These are phyloP conservation scores for Centruroides sculpturatus DNA, from an alignment of 1,140 invertebrate species.

Conservation along the genomic window DNA sequence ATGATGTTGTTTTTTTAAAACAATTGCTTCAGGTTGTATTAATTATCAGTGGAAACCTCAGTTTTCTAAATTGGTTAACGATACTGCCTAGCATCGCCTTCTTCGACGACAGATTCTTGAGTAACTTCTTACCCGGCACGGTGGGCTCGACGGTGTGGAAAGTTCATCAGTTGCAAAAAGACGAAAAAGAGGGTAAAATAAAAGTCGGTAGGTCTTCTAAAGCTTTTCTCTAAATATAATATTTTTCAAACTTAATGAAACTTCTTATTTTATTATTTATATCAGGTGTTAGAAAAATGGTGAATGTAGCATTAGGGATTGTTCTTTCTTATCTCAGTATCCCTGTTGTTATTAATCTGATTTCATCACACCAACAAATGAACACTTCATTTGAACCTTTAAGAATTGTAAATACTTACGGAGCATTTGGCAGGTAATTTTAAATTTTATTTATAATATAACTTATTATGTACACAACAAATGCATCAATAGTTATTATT, in stretches of 20 bases:
- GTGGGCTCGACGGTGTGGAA: background rate
- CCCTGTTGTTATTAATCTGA: constrained; percentile 31
- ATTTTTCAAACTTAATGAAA: no score
- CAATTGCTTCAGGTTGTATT: constrained; percentile 26
- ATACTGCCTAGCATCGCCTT: constrained; percentile 31
- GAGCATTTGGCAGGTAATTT: constrained; percentile 34
- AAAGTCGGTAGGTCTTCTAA: background rate
- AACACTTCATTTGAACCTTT: constrained; percentile 35
- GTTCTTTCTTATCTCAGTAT: constrained; percentile 31
- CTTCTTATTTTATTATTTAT: background rate
- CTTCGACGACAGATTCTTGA: constrained; percentile 30
- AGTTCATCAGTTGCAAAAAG: background rate
- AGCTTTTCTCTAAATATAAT: background rate
- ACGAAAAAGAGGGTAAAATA: background rate
- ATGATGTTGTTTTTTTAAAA: no score
- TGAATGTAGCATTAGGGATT: constrained; percentile 25
- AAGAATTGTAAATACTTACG: constrained; percentile 34
- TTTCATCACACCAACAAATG: constrained; percentile 32
- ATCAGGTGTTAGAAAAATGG: constrained; percentile 4
- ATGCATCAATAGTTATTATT: no score
- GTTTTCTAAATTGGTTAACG: constrained; percentile 36
- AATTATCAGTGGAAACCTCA: constrained; percentile 35
- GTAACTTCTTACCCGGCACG: constrained; percentile 24
- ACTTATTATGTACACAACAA: no score
- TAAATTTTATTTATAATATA: no score